Evolutionary conservation across 1,140 invertebrate genomes (phyloP), one percentile per base, ranked within the genome.

Genomic region (Pteromalus puparum): DNA sequence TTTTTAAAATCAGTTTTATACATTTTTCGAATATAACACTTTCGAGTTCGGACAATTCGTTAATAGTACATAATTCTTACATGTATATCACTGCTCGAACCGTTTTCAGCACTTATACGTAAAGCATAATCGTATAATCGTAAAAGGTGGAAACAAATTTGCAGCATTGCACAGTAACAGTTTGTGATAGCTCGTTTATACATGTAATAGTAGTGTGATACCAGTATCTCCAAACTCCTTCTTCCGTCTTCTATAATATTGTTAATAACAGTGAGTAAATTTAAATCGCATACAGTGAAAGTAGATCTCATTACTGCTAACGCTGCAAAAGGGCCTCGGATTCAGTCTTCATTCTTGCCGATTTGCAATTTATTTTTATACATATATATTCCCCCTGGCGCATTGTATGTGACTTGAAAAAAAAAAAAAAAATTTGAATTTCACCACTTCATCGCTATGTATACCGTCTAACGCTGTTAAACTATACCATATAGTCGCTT

Each of bases 331-430:
- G 73, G 30, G 48, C 72, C 46, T 75, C 46, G 34, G 72, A 82
- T 82, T 82, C 81, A 82, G 81, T 82, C 81, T 82, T 82, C 70
- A 67, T 65, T 65, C 75, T 82, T 46, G 81, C 73, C 81, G 72
- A 82, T 82, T 28, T 75, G 81, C 42, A 82, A 38, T 82, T 28
- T 72, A 72, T 72, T 53, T 48, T 24, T 81, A 81, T 48, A 53
- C 67, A 68, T 68, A 68, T 53, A 53, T 28, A 70, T n/a, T 61
- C 18, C 53, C 21, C 18, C 53, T 42, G 38, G 53, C 21, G 53
- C 53, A 61, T 21, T 61, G 18, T 21, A n/a, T 5, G 18, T 61
- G 18, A 61, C 53, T 61, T 61, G 18, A n/a, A 61, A 21, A n/a
- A n/a, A n/a, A n/a, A n/a, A n/a, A n/a, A n/a, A n/a, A n/a, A 34